Percentiles rank a stretch among this genome's conserved stretches.
phyloP scores from a whole-genome alignment of 2,113 vertebrate species.

The Barbus barbus region DNA sequence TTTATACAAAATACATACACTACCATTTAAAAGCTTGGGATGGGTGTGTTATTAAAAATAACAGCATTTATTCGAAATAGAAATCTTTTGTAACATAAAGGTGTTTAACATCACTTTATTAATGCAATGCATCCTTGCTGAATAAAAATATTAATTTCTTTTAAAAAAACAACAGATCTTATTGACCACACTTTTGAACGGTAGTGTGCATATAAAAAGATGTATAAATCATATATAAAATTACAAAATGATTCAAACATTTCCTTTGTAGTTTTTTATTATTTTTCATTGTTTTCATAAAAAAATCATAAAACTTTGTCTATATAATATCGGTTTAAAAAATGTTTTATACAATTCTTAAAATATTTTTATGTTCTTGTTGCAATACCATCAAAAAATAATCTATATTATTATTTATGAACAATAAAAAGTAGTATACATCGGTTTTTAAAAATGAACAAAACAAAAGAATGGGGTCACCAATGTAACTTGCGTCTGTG shows the following conservation, averaged over 20 bases:
- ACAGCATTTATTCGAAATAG: no score
- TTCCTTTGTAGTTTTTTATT: constrained; percentile 47
- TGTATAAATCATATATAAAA: neutral
- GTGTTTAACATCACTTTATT: neutral
- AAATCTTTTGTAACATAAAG: neutral
- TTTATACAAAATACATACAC: neutral
- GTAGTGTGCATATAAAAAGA: neutral
- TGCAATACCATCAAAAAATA: constrained; percentile 96
- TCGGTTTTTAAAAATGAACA: constrained; percentile 76
- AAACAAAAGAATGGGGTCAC: constrained; percentile 59
- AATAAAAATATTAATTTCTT: neutral
- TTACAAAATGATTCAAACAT: neutral
- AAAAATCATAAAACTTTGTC: constrained; percentile 87
- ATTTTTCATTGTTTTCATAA: constrained; percentile 69
- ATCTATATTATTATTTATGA: constrained; percentile 85
- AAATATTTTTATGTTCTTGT: constrained; percentile 89
- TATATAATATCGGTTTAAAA: constrained; percentile 86
- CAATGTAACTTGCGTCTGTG: constrained; percentile 46
- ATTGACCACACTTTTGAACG: neutral
- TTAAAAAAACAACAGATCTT: neutral
- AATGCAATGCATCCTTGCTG: neutral
- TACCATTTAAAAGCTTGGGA: neutral
- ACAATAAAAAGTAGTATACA: constrained; percentile 91
- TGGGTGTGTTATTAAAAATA: neutral
- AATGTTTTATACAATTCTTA: constrained; percentile 85